Evolutionary conservation across 1,140 invertebrate genomes (phyloP), one percentile per base, ranked within the genome.

Genomic region (Sminthurinus signatus): DNA sequence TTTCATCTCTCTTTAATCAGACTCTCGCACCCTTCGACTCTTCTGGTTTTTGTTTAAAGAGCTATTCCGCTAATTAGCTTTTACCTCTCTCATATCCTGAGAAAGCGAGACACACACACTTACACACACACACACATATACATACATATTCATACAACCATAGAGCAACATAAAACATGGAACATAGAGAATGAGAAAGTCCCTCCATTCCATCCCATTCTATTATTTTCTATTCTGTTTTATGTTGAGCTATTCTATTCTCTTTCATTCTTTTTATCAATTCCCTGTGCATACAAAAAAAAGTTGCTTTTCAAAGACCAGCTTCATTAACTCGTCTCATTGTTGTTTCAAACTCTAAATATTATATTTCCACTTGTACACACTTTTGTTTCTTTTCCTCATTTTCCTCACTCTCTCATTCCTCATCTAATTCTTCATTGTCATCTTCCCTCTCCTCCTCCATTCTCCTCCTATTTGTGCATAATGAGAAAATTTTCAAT

Each of bases 31-130:
- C 58, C 62, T 57, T 66, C n/a, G n/a, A 58, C 51, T 56, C 50
- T 66, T 56, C 64, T 39, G 32, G 51, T 62, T n/a, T n/a, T 39
- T 48, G 15, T 61, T 62, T 27, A 42, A 55, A 43, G 64, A 62
- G 51, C 64, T 55, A 62, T 62, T 66, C 54, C 59, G 32, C 64
- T 66, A 66, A 66, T 66, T 66, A 66, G 64, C 60, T 66, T 62
- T 66, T 66, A 60, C 14, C 17, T n/a, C 25, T n/a, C n/a, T n/a
- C n/a, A n/a, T n/a, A n/a, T n/a, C n/a, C n/a, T n/a, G n/a, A n/a
- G n/a, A n/a, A n/a, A n/a, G n/a, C n/a, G n/a, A n/a, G n/a, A n/a
- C n/a, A 23, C 52, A 51, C 58, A 57, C 64, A 56, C 27, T 59
- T 66, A 23, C 51, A 32, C 27, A 29, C 39, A 12, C n/a, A 8